These are phyloP conservation scores for Dicerorhinus sumatrensis DNA, from an alignment of 2,113 vertebrate species.

Conservation along the genomic window DNA sequence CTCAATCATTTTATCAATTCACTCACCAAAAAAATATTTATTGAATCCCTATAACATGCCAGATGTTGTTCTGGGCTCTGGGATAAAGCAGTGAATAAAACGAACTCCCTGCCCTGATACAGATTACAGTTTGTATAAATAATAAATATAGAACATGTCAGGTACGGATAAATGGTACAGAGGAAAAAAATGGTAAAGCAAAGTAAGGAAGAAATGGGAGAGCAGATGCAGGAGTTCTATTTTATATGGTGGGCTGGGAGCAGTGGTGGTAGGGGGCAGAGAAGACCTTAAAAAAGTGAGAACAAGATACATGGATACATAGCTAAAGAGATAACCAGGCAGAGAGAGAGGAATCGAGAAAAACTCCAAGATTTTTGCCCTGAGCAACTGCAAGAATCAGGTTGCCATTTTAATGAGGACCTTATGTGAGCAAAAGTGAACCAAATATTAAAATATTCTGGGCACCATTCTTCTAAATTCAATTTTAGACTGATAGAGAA, in stretches of 20 bases:
- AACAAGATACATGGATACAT: neutral
- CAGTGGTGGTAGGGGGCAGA: neutral
- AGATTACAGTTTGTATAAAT: slow-evolving; percentile 26
- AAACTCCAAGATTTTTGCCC: neutral
- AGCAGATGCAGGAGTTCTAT: neutral
- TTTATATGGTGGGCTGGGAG: neutral
- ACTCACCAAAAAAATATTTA: neutral
- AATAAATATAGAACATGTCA: neutral
- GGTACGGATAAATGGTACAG: neutral
- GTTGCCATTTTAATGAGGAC: slow-evolving; percentile 42
- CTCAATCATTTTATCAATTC: neutral
- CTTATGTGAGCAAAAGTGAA: slow-evolving; percentile 16
- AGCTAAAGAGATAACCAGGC: neutral
- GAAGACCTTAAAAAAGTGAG: neutral
- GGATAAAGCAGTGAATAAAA: neutral
- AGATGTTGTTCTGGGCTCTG: neutral
- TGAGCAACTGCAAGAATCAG: neutral
- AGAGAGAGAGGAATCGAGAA: neutral
- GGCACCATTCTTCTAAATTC: neutral
- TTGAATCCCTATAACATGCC: neutral
- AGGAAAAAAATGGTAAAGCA: neutral
- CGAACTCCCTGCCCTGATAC: neutral
- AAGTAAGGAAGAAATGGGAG: neutral
- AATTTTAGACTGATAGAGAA: slow-evolving; percentile 7
- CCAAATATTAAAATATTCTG: slow-evolving; percentile 34